A percentile compares a stretch with the other conserved stretches of the same genome.
phyloP scores from a whole-genome alignment of 2,113 vertebrate species.

The Ptychochromis oligacanthus region DNA sequence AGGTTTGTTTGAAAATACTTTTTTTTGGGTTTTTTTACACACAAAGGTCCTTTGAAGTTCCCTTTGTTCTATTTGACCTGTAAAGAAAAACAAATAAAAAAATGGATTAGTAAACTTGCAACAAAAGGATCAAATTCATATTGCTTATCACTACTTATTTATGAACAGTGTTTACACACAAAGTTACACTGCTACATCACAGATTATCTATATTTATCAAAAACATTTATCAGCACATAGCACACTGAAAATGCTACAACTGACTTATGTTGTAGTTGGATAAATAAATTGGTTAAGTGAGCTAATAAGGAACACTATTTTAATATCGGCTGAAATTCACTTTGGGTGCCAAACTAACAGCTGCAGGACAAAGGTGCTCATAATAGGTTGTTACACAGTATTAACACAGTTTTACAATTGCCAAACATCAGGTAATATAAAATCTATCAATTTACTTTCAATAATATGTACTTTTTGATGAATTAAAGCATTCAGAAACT shows the following conservation, averaged over 20 bases:
- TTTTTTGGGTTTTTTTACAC: not conserved
- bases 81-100: slow-evolving; percentile 42
- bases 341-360: not conserved
- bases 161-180: not conserved
- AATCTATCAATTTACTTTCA: not conserved
- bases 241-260: not conserved
- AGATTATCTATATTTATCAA: not conserved
- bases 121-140: not conserved
- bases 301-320: too few species aligned
- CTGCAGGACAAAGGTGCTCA: not conserved
- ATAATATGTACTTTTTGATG: not conserved
- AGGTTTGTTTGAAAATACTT: not conserved
- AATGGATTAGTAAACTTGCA: not conserved
- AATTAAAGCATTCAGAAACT: not conserved
- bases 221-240: not conserved
- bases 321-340: not conserved
- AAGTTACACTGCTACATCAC: not conserved
- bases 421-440: too few species aligned
- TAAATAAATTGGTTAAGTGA: too few species aligned
- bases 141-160: not conserved
- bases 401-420: not conserved
- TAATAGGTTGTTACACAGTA: not conserved
- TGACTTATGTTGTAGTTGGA: not conserved
- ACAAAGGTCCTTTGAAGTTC: not conserved
- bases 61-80: slow-evolving; percentile 75